Conservation (phyloP, 30 jellyfish, hydroid and myxozoan species). For the Aurelia coerulea region DNA sequence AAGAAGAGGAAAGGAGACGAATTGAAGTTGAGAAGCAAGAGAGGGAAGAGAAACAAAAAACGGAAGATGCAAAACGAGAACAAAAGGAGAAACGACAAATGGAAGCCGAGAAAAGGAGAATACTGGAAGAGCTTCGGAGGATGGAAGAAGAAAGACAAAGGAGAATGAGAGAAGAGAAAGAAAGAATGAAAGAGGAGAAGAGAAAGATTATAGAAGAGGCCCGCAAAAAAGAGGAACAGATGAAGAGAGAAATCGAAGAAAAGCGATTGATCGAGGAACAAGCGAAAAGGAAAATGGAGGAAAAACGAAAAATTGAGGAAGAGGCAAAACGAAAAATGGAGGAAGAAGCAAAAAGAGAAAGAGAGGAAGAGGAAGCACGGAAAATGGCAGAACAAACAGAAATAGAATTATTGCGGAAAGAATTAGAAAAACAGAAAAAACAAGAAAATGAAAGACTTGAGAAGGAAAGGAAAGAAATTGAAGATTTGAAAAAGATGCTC, state of each 20-base stretch:
- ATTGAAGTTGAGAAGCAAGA: constrained; percentile 7
- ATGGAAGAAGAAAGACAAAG: constrained; percentile 1
- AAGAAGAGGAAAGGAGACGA: constrained; percentile 3
- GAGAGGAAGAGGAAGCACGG: not conserved
- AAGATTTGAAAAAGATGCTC: constrained; percentile 27
- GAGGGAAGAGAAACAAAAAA: constrained; percentile 3
- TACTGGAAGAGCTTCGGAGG: constrained; percentile 7
- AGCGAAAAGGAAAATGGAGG: not conserved
- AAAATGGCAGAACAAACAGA: constrained; percentile 18
- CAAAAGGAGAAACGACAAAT: not conserved
- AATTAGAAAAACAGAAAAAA: constrained; percentile 32
- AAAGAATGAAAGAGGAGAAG: not conserved
- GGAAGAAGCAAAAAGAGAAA: constrained; percentile 10
- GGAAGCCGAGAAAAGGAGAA: not conserved
- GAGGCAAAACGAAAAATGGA: constrained; percentile 8
- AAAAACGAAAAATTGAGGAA: constrained; percentile 11
- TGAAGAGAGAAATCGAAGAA: not conserved
- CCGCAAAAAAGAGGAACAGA: not conserved
- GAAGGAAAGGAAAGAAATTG: constrained; percentile 35
- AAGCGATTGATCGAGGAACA: not conserved
- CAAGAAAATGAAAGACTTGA: constrained; percentile 36
- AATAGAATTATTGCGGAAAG: constrained; percentile 25
- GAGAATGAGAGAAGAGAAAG: not conserved
- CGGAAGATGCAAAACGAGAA: not conserved
- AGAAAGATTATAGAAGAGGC: not conserved